A percentile compares a stretch with the other conserved stretches of the same genome.
Conservation (phyloP, 2,113 vertebrate species). For the Galemys pyrenaicus region DNA sequence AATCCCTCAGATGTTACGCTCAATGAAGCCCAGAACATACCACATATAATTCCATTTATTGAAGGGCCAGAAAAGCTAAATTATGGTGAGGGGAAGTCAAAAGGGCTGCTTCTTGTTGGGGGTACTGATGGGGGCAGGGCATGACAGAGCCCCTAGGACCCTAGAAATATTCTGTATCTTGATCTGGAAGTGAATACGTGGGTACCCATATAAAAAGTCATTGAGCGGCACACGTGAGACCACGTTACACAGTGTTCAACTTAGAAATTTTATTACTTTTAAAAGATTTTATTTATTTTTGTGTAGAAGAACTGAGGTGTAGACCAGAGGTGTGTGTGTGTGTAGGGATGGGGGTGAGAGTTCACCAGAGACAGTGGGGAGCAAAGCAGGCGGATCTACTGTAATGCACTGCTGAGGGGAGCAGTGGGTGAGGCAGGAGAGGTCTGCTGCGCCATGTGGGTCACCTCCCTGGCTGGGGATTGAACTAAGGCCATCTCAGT, state of each 20-base stretch:
- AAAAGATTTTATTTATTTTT: no score
- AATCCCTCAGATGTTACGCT: not conserved
- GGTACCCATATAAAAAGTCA: not conserved
- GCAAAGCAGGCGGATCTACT: no score
- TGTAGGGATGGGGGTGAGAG: no score
- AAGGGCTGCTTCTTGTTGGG: rapidly evolving
- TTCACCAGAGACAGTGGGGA: no score
- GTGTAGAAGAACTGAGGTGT: no score
- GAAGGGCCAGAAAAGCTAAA: not conserved
- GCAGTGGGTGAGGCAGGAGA: no score
- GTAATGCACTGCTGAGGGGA: no score
- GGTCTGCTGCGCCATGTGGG: no score
- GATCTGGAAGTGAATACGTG: rapidly evolving
- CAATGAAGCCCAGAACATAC: not conserved
- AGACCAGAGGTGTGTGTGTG: no score
- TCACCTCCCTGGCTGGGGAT: no score
- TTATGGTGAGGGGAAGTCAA: not conserved
- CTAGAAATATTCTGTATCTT: not conserved
- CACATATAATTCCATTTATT: rapidly evolving
- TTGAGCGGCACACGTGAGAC: rapidly evolving
- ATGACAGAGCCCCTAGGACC: rapidly evolving
- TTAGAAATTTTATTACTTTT: not conserved
- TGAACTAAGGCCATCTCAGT: no score
- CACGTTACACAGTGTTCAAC: not conserved
- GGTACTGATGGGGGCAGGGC: not conserved